Evolutionary conservation across 2,888 invertebrate genomes (phyloP).

Genomic region (Lampropteryx suffumata): DNA sequence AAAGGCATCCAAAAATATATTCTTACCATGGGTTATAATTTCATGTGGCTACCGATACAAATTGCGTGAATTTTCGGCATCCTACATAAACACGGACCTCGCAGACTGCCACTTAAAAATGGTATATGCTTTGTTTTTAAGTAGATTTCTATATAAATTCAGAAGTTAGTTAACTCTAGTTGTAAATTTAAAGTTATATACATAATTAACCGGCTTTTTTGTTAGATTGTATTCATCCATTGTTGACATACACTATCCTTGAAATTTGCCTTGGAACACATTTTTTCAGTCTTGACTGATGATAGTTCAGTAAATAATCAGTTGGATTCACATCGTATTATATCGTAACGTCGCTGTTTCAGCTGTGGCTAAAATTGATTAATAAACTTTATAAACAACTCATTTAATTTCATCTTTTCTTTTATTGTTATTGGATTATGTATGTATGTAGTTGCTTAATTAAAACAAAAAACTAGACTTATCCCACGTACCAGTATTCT

Average conservation of each 20-base stretch:
- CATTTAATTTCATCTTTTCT: no score
- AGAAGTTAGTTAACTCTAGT: neutral
- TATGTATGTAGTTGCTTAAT: no score
- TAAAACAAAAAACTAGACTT: no score
- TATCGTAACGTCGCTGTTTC: no score
- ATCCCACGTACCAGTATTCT: no score
- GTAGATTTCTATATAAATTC: constrained; percentile 1
- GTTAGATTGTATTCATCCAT: constrained; percentile 53
- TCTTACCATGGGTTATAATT: neutral
- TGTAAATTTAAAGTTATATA: neutral
- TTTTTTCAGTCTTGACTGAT: no score
- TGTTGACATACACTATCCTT: constrained; percentile 64
- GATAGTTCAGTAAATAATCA: no score
- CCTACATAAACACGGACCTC: constrained; percentile 16
- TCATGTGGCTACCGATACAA: neutral
- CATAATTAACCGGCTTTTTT: constrained; percentile 61
- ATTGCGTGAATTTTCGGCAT: constrained; percentile 15
- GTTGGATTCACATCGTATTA: no score
- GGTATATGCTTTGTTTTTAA: constrained; percentile 13
- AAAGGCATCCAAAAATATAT: constrained; percentile 7
- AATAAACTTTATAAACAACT: no score
- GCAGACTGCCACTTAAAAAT: constrained; percentile 16
- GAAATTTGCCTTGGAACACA: no score
- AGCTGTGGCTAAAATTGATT: no score
- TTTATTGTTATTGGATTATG: no score